Conservation (phyloP, 2,113 vertebrate species). For the Vulpes ferrilata region DNA sequence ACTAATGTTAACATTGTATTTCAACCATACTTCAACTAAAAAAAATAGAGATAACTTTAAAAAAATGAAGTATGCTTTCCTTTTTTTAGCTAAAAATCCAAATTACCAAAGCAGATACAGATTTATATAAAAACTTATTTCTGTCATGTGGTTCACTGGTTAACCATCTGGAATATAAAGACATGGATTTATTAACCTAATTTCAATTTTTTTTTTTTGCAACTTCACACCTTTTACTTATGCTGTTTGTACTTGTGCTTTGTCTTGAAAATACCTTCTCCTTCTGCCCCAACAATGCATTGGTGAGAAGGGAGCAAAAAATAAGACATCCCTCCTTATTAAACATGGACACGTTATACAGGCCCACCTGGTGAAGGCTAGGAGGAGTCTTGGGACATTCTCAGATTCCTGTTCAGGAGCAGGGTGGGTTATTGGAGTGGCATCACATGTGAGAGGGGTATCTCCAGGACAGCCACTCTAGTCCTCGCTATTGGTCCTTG, state of each 20-base stretch:
- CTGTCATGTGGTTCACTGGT: not conserved
- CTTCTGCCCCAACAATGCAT: not conserved
- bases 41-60: not conserved
- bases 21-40: not conserved
- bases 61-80: not conserved
- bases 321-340: constrained; percentile 66
- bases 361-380: not conserved
- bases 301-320: constrained; percentile 69
- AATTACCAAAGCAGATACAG: not conserved
- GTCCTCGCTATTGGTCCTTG: not conserved
- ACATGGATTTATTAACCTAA: not conserved
- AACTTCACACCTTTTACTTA: constrained; percentile 71
- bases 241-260: constrained; percentile 70
- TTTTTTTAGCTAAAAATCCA: constrained; percentile 5
- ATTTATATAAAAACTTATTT: constrained; percentile 39
- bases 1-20: not conserved
- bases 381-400: constrained; percentile 60
- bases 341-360: constrained; percentile 53
- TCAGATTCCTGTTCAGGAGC: constrained; percentile 55
- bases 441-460: not conserved
- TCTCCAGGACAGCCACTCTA: not conserved
- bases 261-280: constrained; percentile 75
- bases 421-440: not conserved
- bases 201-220: constrained; percentile 13
- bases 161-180: constrained; percentile 1